Evolutionary conservation across 2,888 invertebrate species (phyloP), one percentile per base, ranked within the genome.

Genomic region (Arge pagana): DNA sequence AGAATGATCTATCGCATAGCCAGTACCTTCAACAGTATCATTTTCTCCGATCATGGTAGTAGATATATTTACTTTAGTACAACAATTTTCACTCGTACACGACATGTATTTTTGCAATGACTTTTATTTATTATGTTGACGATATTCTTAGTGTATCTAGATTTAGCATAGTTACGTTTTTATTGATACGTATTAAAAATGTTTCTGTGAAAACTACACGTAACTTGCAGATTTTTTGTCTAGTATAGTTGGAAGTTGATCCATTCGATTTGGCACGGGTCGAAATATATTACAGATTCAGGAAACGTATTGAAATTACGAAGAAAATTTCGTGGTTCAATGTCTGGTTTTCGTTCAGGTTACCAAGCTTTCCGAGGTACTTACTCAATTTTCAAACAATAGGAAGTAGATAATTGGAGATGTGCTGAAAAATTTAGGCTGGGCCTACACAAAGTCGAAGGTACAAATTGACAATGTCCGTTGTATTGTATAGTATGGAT

Each of bases 371-470:
- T 26, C 48, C 30, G 19, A 39, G 23, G 39, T 39, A 39, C 39
- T 39, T 39, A 21, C 15, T 39, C 8, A 2, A n/a, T 21, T 11
- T 48, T 28, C 19, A 18, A 28, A 19, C 19, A 24, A 37, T 28
- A 18, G 21, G 21, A 2, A 26, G 10, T 18, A 10, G 35, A 6
- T 19, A 15, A 18, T 23, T 16, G 11, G 7, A 24, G 11, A 23
- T 23, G 23, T 41, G 53, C 50, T 19, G 48, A 50, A n/a, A 56
- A 59, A 56, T 63, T 67, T 63, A 67, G 68, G 70, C 69, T 72
- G 68, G 68, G 65, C 70, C 70, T 70, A 67, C 54, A 61, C 62
- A 63, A 68, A 68, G 60, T 61, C 58, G 65, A 68, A 55, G 63
- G 64, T 66, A 69, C 64, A 66, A 67, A 67, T 62, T 60, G 62